Base-by-base conservation (phyloP, 1,140 invertebrate species). In the Apis dorsata region DNA sequence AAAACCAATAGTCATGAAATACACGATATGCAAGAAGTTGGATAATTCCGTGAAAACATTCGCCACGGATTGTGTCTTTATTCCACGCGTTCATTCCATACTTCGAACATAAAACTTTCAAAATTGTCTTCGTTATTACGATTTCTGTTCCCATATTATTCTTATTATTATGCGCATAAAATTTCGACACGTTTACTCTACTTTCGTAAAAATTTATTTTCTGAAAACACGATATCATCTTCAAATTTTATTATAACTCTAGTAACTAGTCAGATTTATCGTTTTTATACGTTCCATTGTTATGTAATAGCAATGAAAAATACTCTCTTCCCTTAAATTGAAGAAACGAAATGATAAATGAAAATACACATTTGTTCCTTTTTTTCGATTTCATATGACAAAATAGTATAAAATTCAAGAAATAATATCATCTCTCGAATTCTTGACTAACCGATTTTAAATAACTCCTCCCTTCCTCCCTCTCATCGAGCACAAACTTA, bases 41-140 rank as follows among this genome's bases (percentile, higher is more conserved):
- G 65, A 1, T 21, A 28, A 78, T 78, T 59, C 28, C 53, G 77
- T 13, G 34, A 17, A 49, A 70, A 79, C 65, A 24, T 60, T 70
- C 17, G 21, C 63, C 2, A 19, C 3, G 44, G 11, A 53, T 28
- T 21, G 19, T 21, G 19, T 24, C n/a, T n/a, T 49, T 70, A 12
- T 9, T 49, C 53, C 13, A 10, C 11, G 51, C 9, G 44, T 65
- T 53, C n/a, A 24, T 62, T 49, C 34, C 34, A 44, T 44, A n/a
- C 21, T 55, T 2, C 49, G 24, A n/a, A 55, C 11, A 55, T 77
- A 77, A 77, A 77, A 66, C 62, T 66, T 66, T 65, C 24, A 15
- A 34, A 77, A 55, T 77, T 77, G 62, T 51, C 51, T 77, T 34
- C 55, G 51, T 49, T 66, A 63, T 51, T 51, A 28, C 24, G n/a